Conservation (phyloP, 2,888 invertebrate species). For the Adelognathus sp. region DNA sequence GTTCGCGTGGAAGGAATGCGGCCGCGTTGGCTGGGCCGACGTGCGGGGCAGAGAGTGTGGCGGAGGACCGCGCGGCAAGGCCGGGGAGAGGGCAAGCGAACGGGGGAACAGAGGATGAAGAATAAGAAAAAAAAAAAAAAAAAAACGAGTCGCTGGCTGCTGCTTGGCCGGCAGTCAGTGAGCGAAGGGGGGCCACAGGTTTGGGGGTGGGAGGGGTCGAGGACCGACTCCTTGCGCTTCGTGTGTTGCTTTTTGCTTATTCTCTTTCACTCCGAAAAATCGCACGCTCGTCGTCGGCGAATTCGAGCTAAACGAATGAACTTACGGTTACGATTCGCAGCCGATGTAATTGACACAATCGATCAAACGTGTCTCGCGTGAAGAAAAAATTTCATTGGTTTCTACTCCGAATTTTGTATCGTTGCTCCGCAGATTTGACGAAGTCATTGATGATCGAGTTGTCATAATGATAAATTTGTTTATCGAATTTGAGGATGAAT, state of each 20-base stretch:
- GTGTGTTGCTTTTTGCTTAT: conserved; percentile 18
- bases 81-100: conserved; percentile 74
- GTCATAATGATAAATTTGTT: no score
- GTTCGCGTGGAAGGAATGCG: conserved; percentile 82
- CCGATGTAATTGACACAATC: neutral
- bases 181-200: conserved; percentile 62
- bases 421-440: no score
- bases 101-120: conserved; percentile 30
- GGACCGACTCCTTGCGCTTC: conserved; percentile 60
- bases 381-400: neutral
- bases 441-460: no score
- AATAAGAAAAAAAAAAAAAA: conserved; percentile 14
- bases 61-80: conserved; percentile 67
- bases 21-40: conserved; percentile 81
- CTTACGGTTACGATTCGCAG: neutral
- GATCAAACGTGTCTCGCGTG: neutral
- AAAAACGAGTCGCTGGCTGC: conserved; percentile 36
- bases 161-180: conserved; percentile 55
- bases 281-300: neutral
- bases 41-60: conserved; percentile 77
- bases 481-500: no score
- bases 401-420: neutral
- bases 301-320: neutral
- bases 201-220: conserved; percentile 58
- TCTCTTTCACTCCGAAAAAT: neutral